Percentiles rank a stretch among this genome's conserved stretches.
These are phyloP conservation scores for Brachionichthys hirsutus DNA, from an alignment of 2,113 vertebrate species.

Conservation along the genomic window DNA sequence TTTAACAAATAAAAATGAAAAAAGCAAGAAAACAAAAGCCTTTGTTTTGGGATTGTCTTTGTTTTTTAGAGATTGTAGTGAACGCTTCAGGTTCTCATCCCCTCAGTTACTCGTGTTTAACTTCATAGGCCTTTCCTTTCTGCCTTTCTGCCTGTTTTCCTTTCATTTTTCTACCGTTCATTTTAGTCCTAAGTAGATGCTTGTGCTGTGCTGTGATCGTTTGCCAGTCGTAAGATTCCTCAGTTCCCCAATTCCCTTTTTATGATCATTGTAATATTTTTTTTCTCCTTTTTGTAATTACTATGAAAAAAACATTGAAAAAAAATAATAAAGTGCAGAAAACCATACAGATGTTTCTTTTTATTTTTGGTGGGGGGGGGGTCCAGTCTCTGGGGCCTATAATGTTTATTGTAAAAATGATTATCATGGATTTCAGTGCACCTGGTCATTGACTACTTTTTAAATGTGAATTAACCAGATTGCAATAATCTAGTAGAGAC, in stretches of 20 bases:
- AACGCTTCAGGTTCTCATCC: constrained; percentile 85
- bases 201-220: constrained; percentile 98
- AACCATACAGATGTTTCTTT: constrained; percentile 69
- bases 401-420: constrained; percentile 97
- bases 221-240: constrained; percentile 93
- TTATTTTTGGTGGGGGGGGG: constrained; percentile 80
- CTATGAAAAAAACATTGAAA: constrained; percentile 82
- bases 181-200: constrained; percentile 86
- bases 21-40: constrained; percentile 70
- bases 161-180: constrained; percentile 73
- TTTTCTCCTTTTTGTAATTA: constrained; percentile 87
- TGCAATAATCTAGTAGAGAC: constrained; percentile 96
- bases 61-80: constrained; percentile 84
- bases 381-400: constrained; percentile 92
- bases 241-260: constrained; percentile 77
- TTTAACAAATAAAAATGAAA: constrained; percentile 59
- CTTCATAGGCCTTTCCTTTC: constrained; percentile 80
- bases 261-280: constrained; percentile 89
- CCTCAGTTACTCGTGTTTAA: constrained; percentile 89
- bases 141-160: constrained; percentile 67
- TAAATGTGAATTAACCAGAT: constrained; percentile 99
- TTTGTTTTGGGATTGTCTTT: constrained; percentile 77
- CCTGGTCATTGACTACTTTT: constrained; percentile 97
- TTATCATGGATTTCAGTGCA: constrained; percentile 94
- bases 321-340: constrained; percentile 78